Evolutionary conservation across 2,113 vertebrate genomes (phyloP).

Genomic region (Syngnathus scovelli): DNA sequence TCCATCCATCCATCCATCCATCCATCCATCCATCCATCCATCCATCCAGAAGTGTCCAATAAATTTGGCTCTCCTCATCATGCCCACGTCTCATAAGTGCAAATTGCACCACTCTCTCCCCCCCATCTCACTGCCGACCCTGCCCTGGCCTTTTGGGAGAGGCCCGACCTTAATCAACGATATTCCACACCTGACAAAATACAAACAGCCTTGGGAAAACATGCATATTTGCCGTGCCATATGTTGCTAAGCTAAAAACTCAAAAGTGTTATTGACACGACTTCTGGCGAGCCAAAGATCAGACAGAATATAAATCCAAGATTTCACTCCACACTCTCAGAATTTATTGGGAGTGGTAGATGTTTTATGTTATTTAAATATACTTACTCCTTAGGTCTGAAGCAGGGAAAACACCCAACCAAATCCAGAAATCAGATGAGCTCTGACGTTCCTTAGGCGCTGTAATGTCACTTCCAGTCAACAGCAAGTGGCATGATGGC

Average conservation of each 20-base stretch:
- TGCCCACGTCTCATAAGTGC: slow-evolving; percentile 16
- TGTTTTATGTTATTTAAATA: slow-evolving; percentile 2
- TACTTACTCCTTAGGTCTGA: neutral
- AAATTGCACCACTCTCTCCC: slow-evolving; percentile 17
- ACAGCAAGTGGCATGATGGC: no score
- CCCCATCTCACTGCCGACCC: slow-evolving; percentile 60
- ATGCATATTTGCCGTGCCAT: slow-evolving; percentile 10
- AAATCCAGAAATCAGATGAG: no score
- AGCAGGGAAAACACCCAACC: neutral
- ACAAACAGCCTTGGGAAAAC: slow-evolving; percentile 21
- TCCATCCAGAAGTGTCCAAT: neutral
- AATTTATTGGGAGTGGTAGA: neutral
- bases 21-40: neutral
- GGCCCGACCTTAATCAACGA: slow-evolving; percentile 16
- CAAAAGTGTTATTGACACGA: neutral
- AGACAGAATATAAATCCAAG: neutral
- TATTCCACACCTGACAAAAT: slow-evolving; percentile 50
- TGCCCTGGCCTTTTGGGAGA: slow-evolving; percentile 46
- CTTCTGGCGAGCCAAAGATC: slow-evolving; percentile 1
- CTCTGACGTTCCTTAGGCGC: no score
- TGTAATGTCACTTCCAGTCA: no score
- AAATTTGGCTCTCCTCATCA: slow-evolving; percentile 29
- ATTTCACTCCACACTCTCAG: neutral
- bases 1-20: no score
- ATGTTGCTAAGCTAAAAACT: neutral